Conservation (phyloP, 2,888 invertebrate genomes). For the Melanotus villosus region DNA sequence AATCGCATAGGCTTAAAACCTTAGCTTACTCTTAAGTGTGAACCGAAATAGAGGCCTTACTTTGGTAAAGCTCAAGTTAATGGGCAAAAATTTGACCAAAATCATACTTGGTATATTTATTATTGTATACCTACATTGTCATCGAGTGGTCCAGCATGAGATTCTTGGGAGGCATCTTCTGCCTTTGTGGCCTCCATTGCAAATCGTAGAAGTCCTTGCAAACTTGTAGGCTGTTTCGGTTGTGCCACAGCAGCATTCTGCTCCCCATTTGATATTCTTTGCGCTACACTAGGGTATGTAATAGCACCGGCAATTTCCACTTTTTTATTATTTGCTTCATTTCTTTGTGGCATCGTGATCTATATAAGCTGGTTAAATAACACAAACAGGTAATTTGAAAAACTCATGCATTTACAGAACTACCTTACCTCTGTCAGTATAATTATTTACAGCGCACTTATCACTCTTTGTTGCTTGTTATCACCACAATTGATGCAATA, state of each 20-base stretch:
- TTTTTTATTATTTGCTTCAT: neutral
- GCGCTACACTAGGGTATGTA: constrained; percentile 14
- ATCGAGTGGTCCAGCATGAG: constrained; percentile 73
- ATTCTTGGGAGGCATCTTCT: constrained; percentile 72
- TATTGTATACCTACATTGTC: constrained; percentile 71
- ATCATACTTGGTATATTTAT: neutral
- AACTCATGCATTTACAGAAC: no score
- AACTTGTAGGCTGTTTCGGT: constrained; percentile 63
- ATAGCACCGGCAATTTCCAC: constrained; percentile 37
- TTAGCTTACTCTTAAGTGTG: no score
- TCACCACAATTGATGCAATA: no score
- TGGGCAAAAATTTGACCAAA: no score
- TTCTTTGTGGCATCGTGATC: neutral
- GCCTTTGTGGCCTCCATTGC: constrained; percentile 78
- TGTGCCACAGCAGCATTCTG: constrained; percentile 49
- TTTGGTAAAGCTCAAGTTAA: no score
- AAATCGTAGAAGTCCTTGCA: constrained; percentile 76
- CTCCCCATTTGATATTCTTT: constrained; percentile 6
- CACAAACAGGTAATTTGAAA: no score
- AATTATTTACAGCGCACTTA: no score
- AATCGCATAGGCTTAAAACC: no score
- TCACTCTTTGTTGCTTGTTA: no score
- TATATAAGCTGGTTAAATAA: no score
- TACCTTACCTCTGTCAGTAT: no score
- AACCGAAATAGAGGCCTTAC: no score